phyloP scores from a whole-genome alignment of 2,888 invertebrate genomes.

The Andrena praecox region DNA sequence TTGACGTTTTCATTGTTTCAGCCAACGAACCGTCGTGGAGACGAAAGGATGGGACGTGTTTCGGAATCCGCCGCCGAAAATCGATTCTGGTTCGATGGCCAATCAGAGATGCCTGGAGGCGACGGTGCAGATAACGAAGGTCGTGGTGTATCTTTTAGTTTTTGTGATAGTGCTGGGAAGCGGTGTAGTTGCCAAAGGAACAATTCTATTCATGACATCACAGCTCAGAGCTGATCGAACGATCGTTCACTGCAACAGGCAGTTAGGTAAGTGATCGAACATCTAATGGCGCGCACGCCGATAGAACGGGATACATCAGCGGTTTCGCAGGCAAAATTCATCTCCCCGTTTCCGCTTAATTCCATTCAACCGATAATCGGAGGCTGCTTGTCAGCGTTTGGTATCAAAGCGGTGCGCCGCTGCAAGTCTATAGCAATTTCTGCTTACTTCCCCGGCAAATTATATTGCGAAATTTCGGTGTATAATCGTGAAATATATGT shows the following conservation, averaged over 20 bases:
- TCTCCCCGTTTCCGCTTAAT: background rate
- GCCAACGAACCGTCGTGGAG: slow-evolving; percentile 93
- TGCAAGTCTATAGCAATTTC: too few species aligned
- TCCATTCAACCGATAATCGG: background rate
- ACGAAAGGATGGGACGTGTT: slow-evolving; percentile 99
- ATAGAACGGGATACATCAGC: background rate
- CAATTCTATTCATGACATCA: slow-evolving; percentile 96
- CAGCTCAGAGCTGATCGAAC: slow-evolving; percentile 92
- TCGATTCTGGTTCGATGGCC: slow-evolving; percentile 95
- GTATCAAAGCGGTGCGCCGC: too few species aligned
- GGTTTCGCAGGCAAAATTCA: background rate
- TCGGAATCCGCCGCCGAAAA: slow-evolving; percentile 95
- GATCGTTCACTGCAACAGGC: slow-evolving; percentile 93
- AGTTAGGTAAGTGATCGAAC: slow-evolving; percentile 88
- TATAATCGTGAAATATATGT: too few species aligned
- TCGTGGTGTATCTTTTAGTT: slow-evolving; percentile 93
- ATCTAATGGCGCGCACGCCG: background rate
- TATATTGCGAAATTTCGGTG: too few species aligned
- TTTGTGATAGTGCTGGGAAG: slow-evolving; percentile 94
- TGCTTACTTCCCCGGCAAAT: too few species aligned
- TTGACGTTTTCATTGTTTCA: slow-evolving; percentile 80
- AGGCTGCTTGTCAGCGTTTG: background rate
- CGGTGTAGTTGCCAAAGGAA: slow-evolving; percentile 95
- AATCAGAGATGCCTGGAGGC: slow-evolving; percentile 94
- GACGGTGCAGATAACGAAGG: slow-evolving; percentile 93